Base-by-base conservation (phyloP, 2,888 invertebrate genomes). In the Drosophila rellima region DNA sequence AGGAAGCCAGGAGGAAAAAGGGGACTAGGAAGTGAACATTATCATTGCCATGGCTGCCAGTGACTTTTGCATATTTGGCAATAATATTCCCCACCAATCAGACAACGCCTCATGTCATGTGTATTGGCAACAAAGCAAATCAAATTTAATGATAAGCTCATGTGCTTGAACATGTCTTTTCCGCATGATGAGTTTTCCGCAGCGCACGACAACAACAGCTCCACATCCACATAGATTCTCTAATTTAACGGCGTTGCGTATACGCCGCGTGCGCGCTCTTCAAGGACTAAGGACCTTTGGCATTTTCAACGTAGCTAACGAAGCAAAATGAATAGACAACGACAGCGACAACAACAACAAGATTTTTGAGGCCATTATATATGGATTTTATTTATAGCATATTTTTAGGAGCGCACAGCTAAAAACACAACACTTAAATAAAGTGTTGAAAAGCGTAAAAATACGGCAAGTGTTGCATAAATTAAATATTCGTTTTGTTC, bases 91-190 rank as follows among this genome's bases (percentile, higher is more conserved):
- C 7, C 20, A 20, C 18, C 44, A 62, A 68, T 63, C 64, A 71
- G 62, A 56, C 62, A 56, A 63, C 42, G 65, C 10, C 47, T 20
- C 17, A 7, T 61, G 42, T 69, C 64, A 54, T 63, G 42, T 57
- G 59, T 67, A 70, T 78, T 67, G 73, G 60, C 78, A 75, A 69
- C 75, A 78, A 81, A 81, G 85, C 83, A 84, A 84, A 83, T 84
- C 83, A 85, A 84, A 84, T 84, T 78, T 85, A 85, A 85, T 85
- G 85, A 85, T 85, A 85, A 85, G 80, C 83, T 78, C 81, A 63
- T 74, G 71, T 78, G 73, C 76, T 76, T 60, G 69, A 74, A 70
- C 81, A 80, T 85, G 82, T 82, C 85, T 75, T 70, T 83, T 82
- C 73, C 82, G 75, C 74, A 42, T 70, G 79, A 78, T 83, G 80